Conservation (phyloP, 2,113 vertebrate species). For the Hymenochirus boettgeri region DNA sequence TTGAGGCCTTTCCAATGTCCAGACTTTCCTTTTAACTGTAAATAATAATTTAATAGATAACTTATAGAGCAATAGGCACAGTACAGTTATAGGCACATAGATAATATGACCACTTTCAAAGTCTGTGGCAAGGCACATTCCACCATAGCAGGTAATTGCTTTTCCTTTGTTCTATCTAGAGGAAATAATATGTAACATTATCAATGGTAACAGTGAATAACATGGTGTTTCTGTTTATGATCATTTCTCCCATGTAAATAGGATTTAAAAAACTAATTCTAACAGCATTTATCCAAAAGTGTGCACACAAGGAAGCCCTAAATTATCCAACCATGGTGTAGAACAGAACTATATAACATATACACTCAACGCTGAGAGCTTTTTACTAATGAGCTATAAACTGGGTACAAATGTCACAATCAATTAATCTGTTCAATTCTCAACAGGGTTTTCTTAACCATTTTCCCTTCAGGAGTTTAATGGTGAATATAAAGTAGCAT, state of each 20-base stretch:
- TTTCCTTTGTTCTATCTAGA: neutral
- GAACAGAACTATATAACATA: slow-evolving; percentile 31
- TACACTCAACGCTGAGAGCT: slow-evolving; percentile 25
- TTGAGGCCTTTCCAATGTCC: too few relatives aligned
- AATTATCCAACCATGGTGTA: slow-evolving; percentile 31
- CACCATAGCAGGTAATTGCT: neutral
- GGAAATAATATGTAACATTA: neutral
- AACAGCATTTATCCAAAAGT: slow-evolving; percentile 14
- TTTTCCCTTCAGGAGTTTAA: slow-evolving; percentile 23
- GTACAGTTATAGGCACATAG: too few relatives aligned
- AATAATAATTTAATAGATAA: too few relatives aligned
- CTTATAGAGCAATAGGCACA: too few relatives aligned
- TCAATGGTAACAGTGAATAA: neutral
- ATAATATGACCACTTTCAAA: too few relatives aligned
- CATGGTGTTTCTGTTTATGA: slow-evolving; percentile 10
- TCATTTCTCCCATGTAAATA: slow-evolving; percentile 12
- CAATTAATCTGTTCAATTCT: slow-evolving; percentile 36
- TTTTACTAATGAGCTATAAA: slow-evolving; percentile 33
- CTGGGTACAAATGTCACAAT: slow-evolving; percentile 35
- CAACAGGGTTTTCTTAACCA: slow-evolving; percentile 24
- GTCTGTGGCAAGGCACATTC: neutral
- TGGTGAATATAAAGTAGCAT: slow-evolving; percentile 22
- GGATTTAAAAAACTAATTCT: slow-evolving; percentile 16
- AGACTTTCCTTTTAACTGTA: too few relatives aligned
- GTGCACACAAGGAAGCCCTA: slow-evolving; percentile 25